Base-by-base conservation (phyloP, 2,113 vertebrate genomes). In the Anthoscopus minutus region DNA sequence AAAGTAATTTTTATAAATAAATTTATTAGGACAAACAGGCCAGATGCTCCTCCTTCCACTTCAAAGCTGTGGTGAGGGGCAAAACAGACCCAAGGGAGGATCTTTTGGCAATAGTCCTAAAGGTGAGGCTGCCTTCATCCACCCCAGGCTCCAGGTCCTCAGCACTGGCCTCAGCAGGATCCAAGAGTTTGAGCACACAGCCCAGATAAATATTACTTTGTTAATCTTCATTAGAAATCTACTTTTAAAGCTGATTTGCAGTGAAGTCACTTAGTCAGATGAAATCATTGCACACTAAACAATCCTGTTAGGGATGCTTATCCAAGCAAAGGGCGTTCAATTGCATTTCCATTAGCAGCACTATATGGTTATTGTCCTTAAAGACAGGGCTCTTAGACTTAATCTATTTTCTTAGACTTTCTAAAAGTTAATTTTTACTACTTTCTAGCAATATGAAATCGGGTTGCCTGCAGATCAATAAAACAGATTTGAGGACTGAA, bases 341-440 rank as follows among this genome's bases (percentile, higher is more conserved):
- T 85, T 71, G 69, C 53, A 35, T 93, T 91, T 91, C 85, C 87
- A 86, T 95, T 96, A 94, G 78, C 40, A 83, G 76, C 86, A 73
- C 64, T 92, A 42, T 70, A 87, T 69, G 27, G 54, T 81, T 93
- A 93, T 96, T 86, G 88, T 96, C 81, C 85, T 93, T 92, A 93
- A 93, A 92, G 82, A 78, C 80, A 57, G 37, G 44, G 37, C 53
- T 86, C 67, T 95, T 79, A 42, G 44, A 66, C 27, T 70, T 83
- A 57, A 92, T 95, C 88, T 83, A 21, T 82, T 76, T 53, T 84
- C 48, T 90, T 66, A 44, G 58, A 50, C n/a, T n/a, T n/a, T n/a
- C n/a, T 44, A 16, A 77, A 85, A 78, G 54, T 40, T 91, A 65
- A 64, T 78, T 86, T 88, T 82, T n/a, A n/a, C 50, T 50, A 3